Evolutionary conservation across 1,140 invertebrate genomes (phyloP).

Genomic region (Drosophila navojoa): DNA sequence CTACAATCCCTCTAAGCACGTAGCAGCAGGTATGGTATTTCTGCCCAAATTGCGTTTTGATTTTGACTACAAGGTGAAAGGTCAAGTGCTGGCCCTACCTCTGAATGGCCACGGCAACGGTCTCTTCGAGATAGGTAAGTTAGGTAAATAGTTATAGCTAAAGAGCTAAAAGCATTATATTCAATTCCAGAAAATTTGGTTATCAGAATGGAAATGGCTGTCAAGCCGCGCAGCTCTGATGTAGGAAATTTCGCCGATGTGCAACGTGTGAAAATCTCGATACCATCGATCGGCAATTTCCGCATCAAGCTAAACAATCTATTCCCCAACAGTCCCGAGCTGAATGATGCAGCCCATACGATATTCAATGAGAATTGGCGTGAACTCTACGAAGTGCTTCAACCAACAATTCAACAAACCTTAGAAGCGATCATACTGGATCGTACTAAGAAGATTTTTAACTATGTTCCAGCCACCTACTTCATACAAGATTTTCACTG

Average conservation of each 20-base stretch:
- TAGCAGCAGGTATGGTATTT: conserved; percentile 65
- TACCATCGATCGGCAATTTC: conserved; percentile 66
- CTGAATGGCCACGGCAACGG: conserved; percentile 87
- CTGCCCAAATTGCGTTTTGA: conserved; percentile 87
- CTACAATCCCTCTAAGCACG: conserved; percentile 41
- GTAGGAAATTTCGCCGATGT: conserved; percentile 87
- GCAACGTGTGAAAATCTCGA: conserved; percentile 59
- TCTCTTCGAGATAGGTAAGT: conserved; percentile 87
- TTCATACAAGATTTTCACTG: conserved; percentile 65
- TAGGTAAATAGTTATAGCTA: conserved; percentile 7
- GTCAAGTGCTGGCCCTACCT: conserved; percentile 88
- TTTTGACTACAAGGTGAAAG: conserved; percentile 88
- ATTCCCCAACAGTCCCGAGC: conserved; percentile 41
- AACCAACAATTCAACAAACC: conserved; percentile 87
- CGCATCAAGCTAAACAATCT: conserved; percentile 59
- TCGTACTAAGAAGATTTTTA: conserved; percentile 86
- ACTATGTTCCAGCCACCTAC: conserved; percentile 86
- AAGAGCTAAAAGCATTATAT: too few relatives aligned
- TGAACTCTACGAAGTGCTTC: conserved; percentile 86
- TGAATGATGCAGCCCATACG: conserved; percentile 87
- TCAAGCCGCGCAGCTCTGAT: conserved; percentile 85
- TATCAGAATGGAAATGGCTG: conserved; percentile 85
- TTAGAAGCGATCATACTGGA: conserved; percentile 87
- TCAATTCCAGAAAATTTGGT: conserved; percentile 85
- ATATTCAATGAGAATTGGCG: conserved; percentile 88